Base-by-base conservation (phyloP, 1,140 invertebrate species). In the Drosophila setifemur region DNA sequence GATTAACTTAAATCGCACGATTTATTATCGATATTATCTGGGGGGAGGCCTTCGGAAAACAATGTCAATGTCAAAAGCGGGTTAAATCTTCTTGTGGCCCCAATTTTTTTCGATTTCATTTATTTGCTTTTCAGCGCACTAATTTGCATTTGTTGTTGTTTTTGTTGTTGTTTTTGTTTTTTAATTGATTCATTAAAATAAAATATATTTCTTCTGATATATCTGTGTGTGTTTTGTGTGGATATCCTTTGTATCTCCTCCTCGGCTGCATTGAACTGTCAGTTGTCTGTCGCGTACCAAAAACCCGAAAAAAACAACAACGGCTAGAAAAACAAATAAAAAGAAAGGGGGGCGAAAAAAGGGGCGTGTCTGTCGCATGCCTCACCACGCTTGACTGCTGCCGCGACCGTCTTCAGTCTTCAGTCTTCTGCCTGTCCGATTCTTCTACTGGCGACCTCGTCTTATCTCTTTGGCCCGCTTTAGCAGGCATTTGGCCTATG, bases 131-230 rank as follows among this genome's bases (percentile, higher is more conserved):
- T 35, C 23, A 11, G 23, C 39, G n/a, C n/a, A n/a, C n/a, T n/a
- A n/a, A 0, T 9, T n/a, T 19, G 29, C 11, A 3, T 11, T 26
- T 29, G 6, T 9, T 11, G 5, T 21, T 29, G 8, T 18, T 18
- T 33, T 49, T 25, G 48, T 12, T 39, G 47, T 53, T 43, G n/a
- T n/a, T 40, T 40, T 63, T 49, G 19, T 16, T 23, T 63, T 61
- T 78, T 72, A 75, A 85, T 83, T 85, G 71, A 63, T 85, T 79
- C 53, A 64, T 79, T 85, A 75, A 71, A 72, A 60, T 53, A 16
- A 68, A 86, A 79, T 64, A 58, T 44, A 72, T 72, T 73, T 60
- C 6, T 19, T 45, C 70, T 39, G 28, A 11, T 31, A 7, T 18
- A 42, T 7, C 25, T 69, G 53, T 29, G 29, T n/a, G 8, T 11